phyloP scores from a whole-genome alignment of 2,888 invertebrate genomes.

The Brachyptera putata region DNA sequence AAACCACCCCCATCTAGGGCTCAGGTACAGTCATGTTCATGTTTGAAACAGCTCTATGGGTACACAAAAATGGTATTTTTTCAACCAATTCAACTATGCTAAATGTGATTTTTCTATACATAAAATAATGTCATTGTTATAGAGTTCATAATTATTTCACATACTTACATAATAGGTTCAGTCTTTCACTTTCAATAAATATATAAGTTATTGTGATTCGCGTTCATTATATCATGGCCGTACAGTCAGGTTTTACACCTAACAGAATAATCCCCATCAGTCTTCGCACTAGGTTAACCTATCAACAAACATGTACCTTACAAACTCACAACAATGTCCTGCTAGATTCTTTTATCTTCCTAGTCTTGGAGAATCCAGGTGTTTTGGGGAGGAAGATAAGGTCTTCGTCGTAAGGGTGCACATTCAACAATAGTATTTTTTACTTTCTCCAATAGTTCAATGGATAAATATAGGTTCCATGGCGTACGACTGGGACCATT shows the following conservation, averaged over 20 bases:
- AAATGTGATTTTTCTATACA: too few species aligned
- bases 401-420: background rate
- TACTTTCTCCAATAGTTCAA: background rate
- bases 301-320: slow-evolving; percentile 9
- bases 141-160: too few species aligned
- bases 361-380: background rate
- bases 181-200: background rate
- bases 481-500: background rate
- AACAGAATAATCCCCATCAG: background rate
- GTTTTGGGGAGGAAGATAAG: background rate
- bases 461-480: slow-evolving; percentile 3
- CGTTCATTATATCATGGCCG: background rate
- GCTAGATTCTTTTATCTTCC: background rate
- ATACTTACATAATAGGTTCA: background rate
- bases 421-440: background rate
- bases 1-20: too few species aligned
- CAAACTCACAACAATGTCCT: background rate
- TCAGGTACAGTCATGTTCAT: too few species aligned
- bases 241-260: background rate
- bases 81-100: too few species aligned
- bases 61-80: too few species aligned
- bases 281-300: background rate
- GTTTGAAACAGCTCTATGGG: too few species aligned
- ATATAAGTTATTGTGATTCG: background rate
- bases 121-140: too few species aligned